A percentile compares a stretch with the other conserved stretches of the same genome.
Evolutionary conservation across 1,140 invertebrate species (phyloP).

Genomic region (Cherax destructor): DNA sequence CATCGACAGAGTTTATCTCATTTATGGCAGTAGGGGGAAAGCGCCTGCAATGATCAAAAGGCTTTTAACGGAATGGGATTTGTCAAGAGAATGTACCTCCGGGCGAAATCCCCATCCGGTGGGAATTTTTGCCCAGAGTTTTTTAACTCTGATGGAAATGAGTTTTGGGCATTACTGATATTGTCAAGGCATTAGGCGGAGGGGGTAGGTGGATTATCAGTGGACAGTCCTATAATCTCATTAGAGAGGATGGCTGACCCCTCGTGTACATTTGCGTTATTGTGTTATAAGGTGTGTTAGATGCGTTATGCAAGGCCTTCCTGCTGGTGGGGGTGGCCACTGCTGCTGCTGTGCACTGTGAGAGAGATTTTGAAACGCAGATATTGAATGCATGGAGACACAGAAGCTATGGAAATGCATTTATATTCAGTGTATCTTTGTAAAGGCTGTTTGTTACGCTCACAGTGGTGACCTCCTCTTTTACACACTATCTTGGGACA

Average conservation of each 20-base stretch:
- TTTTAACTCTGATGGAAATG: constrained; percentile 23
- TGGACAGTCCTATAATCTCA: neutral
- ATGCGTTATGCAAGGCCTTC: too few species aligned
- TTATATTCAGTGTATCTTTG: too few species aligned
- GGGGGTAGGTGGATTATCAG: neutral
- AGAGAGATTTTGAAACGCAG: too few species aligned
- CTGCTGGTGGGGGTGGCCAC: too few species aligned
- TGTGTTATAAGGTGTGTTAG: too few species aligned
- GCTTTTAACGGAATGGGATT: constrained; percentile 28
- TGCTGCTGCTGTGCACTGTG: too few species aligned
- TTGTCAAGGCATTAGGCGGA: neutral
- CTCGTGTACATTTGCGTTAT: too few species aligned
- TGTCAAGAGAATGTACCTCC: constrained; percentile 18
- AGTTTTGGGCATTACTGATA: constrained; percentile 34
- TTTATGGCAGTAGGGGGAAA: neutral
- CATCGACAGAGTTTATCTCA: constrained; percentile 4
- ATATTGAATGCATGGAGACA: too few species aligned
- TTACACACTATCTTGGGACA: too few species aligned
- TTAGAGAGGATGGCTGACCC: neutral
- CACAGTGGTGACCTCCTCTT: too few species aligned
- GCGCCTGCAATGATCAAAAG: constrained; percentile 18
- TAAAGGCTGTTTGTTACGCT: too few species aligned
- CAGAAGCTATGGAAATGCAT: too few species aligned
- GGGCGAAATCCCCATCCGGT: neutral
- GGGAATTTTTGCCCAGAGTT: neutral